Evolutionary conservation across 1,140 invertebrate species (phyloP), one percentile per base, ranked within the genome.

Genomic region (Apis florea): DNA sequence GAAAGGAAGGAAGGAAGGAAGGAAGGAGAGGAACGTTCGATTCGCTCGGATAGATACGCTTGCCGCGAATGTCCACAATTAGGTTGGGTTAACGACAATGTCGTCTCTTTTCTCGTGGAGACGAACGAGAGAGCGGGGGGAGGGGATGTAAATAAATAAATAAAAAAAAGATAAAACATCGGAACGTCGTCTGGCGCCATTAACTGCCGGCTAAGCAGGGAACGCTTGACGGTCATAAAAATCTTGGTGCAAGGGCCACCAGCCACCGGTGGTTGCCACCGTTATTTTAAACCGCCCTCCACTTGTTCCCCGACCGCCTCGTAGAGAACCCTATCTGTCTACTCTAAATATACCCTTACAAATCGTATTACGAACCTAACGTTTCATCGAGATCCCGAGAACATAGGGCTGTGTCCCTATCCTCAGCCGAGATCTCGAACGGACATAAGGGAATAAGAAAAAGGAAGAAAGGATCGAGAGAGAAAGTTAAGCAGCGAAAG

Each of bases 241-340:
- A 84, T 82, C 61, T 66, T 74, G 59, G 61, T n/a, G 19, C 40
- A 54, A 68, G 66, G 53, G 49, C 75, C 51, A 83, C 63, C 66
- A 69, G 24, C 31, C 31, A 58, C 40, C 69, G 56, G 79, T 79
- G 58, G 85, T 85, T 80, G 53, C 53, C 70, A 51, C 24, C 78
- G 84, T 89, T 86, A 88, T 79, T 72, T 86, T 84, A 86, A 88
- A 84, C 78, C 68, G 67, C 66, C 58, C 69, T 75, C 64, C 61
- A 82, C 80, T 88, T 84, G 78, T 82, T 79, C 73, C 31, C 31
- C 58, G 31, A 69, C 67, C 77, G 68, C 75, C 79, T 83, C 83
- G 51, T 19, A 53, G 54, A 56, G 69, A 51, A 74, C 13, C 47
- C 72, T 17, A 26, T 40, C n/a, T 13, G n/a, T 56, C 19, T 51